phyloP scores from a whole-genome alignment of 2,797 vertebrate genomes.

The Chaetophractus vellerosus region DNA sequence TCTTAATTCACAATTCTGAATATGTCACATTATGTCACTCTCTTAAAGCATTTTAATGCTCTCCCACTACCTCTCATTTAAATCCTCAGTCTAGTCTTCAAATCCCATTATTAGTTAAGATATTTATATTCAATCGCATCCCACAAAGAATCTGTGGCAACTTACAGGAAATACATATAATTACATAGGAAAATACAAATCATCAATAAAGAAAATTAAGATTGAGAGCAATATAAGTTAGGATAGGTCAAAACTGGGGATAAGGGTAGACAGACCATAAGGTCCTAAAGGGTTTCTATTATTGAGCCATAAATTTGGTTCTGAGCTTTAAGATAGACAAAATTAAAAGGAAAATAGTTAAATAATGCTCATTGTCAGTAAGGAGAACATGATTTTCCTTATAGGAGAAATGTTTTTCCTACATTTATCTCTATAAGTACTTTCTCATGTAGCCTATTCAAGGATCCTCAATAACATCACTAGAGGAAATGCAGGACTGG shows the following conservation, averaged over 20 bases:
- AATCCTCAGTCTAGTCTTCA: conserved; percentile 51
- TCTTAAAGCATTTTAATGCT: neutral
- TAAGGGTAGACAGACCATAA: neutral
- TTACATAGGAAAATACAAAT: conserved; percentile 47
- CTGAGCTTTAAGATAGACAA: conserved; percentile 32
- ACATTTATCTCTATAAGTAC: neutral
- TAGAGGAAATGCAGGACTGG: neutral
- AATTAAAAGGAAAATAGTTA: conserved; percentile 45
- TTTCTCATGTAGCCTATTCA: neutral
- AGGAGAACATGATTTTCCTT: neutral
- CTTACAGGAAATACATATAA: conserved; percentile 43
- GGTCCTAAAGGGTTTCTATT: neutral
- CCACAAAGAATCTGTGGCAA: conserved; percentile 29
- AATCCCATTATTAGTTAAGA: conserved; percentile 5
- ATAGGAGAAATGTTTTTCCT: neutral
- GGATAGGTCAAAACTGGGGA: neutral
- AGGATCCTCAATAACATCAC: neutral
- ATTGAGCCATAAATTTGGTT: conserved; percentile 40
- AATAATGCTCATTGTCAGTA: neutral
- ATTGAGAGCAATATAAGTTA: conserved; percentile 3
- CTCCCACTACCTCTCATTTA: conserved; percentile 13
- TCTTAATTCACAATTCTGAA: neutral
- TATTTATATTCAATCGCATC: conserved; percentile 19
- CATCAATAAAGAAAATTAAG: conserved; percentile 40
- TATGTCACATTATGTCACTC: neutral